Conservation (phyloP, 2,797 vertebrate species). For the Sylvia borin region DNA sequence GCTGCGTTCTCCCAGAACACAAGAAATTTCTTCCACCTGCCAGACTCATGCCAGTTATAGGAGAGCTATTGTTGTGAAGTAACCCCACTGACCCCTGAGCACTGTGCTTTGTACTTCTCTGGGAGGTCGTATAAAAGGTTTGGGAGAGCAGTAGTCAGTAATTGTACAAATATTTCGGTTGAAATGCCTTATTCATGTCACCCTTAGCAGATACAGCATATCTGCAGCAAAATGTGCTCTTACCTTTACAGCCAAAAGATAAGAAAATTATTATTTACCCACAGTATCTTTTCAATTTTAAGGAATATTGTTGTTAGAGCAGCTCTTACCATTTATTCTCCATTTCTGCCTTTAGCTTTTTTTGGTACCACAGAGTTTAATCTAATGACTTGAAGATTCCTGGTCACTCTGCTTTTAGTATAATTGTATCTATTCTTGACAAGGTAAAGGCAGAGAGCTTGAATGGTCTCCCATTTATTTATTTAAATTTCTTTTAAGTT, state of each 20-base stretch:
- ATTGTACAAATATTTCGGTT: not conserved
- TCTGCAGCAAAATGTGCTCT: not conserved
- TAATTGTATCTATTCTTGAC: not conserved
- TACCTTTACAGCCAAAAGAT: not conserved
- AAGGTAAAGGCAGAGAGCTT: not conserved
- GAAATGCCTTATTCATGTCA: not conserved
- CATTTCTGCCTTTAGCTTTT: not conserved
- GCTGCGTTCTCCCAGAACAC: constrained; percentile 43
- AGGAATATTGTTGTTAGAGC: not conserved
- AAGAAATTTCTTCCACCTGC: constrained; percentile 53
- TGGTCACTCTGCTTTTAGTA: not conserved
- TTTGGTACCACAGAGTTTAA: not conserved
- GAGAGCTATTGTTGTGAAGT: constrained; percentile 40
- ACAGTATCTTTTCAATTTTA: not conserved
- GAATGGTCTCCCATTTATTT: not conserved
- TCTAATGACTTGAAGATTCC: not conserved
- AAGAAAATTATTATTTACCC: not conserved
- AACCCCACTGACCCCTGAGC: constrained; percentile 27
- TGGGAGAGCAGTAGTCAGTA: constrained; percentile 22
- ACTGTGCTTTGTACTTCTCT: constrained; percentile 13
- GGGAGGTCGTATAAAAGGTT: constrained; percentile 39
- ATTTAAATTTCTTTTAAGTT: not conserved
- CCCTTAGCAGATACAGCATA: not conserved
- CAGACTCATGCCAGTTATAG: not conserved
- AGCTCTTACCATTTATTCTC: not conserved